A percentile compares a stretch with the other conserved stretches of the same genome.
These are phyloP conservation scores for Triplophysa rosa DNA, from an alignment of 2,113 vertebrate species.

Conservation along the genomic window DNA sequence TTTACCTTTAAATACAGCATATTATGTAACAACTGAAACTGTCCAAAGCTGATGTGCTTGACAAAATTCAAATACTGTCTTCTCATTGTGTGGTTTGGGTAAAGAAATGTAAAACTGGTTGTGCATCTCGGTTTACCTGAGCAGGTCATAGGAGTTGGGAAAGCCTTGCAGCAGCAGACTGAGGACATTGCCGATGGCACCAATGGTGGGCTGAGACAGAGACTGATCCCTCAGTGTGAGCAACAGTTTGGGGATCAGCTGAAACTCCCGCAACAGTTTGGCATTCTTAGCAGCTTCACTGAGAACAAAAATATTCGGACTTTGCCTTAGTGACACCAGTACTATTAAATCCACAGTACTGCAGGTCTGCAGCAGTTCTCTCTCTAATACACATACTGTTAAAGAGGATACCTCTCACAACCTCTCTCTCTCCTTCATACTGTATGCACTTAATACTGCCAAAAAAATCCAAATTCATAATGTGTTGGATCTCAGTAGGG, in stretches of 20 bases:
- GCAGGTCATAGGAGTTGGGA: constrained; percentile 88
- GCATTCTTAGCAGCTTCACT: constrained; percentile 96
- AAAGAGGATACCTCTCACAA: no score
- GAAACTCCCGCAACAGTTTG: constrained; percentile 93
- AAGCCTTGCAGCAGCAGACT: constrained; percentile 96
- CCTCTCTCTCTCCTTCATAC: no score
- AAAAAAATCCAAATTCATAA: not conserved
- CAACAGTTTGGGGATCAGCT: constrained; percentile 90
- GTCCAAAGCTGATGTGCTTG: no score
- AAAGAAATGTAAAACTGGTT: not conserved
- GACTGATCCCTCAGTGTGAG: constrained; percentile 90
- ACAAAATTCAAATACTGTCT: no score
- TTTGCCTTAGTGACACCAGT: not conserved
- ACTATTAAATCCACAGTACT: not conserved
- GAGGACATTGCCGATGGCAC: constrained; percentile 90
- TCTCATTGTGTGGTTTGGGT: no score
- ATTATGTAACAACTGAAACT: no score
- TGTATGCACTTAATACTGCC: no score
- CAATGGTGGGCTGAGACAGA: constrained; percentile 91
- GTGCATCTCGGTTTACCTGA: constrained; percentile 75
- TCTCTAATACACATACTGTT: no score
- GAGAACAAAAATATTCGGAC: constrained; percentile 46
- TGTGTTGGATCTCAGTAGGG: not conserved
- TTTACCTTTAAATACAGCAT: no score
- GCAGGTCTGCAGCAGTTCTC: no score